Base-by-base conservation (phyloP, 2,113 vertebrate species). In the Gobio gobio region DNA sequence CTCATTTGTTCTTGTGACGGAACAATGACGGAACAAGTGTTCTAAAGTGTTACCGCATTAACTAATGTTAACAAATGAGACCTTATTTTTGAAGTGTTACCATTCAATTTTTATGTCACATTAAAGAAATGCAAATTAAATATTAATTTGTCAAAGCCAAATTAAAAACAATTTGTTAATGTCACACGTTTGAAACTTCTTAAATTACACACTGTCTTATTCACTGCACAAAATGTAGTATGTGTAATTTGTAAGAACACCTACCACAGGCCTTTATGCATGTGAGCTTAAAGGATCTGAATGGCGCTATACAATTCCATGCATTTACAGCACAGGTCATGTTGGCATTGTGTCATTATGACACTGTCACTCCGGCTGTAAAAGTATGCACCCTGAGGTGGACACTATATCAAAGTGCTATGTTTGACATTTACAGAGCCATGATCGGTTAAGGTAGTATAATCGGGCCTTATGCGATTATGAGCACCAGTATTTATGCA, bases 351-450 rank as follows among this genome's bases (percentile, higher is more conserved):
- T 92, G 91, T 92, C 92, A 93, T 90, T 90, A 84, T 40, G 89
- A 88, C 87, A 89, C 83, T 91, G 93, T 92, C 90, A 91, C 89
- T 93, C 90, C 88, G 83, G 89, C 87, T 90, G 86, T 90, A 92
- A 90, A 85, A 93, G 91, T 90, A 92, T 90, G 92, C 92, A 92
- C 85, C 87, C 89, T 85, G 91, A 86, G 79, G 89, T 84, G n/a
- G 82, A 90, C 89, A 82, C 85, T 95, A 94, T 92, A 92, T 94
- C 92, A 94, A 83, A 89, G 89, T 84, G 77, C 90, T 90, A 87
- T 83, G 91, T 92, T 92, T 93, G 93, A 94, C 93, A 92, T 95
- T 94, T 94, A 93, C 87, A 89, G 87, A 86, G 87, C 87, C 89
- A 81, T 86, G 86, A 86, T 78, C 86, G 74, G 86, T 79, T 75